Evolutionary conservation across 92 coral and sea anemone species (phyloP), one percentile per base, ranked within the genome.

Genomic region (Blastomussa wellsi): DNA sequence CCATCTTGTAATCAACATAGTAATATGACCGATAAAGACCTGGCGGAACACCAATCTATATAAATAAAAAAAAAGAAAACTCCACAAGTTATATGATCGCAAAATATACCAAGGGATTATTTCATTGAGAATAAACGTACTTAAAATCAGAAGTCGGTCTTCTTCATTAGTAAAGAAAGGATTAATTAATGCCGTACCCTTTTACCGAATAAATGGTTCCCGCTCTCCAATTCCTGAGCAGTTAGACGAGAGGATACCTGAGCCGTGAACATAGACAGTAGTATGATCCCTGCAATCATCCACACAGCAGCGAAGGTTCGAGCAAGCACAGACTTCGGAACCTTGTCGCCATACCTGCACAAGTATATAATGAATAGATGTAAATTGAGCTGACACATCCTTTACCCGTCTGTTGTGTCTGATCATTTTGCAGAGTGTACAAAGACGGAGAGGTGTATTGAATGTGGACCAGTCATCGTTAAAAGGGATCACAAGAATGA

Each of bases 331-430:
- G 92, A 85, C 64, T 77, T 89, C 2, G 92, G 92, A 37, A 79
- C 69, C 67, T 89, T 89, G 80, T 89, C 92, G 7, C 92, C 92
- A 60, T 89, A 89, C 44, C 92, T 77, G 15, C 22, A n/a, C 53
- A 77, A 41, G n/a, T 33, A 31, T 12, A 68, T 17, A 36, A 29
- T 19, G 32, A 33, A 32, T 16, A 14, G 41, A 33, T 41, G 44
- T 41, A 41, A 41, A n/a, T n/a, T n/a, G n/a, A n/a, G n/a, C n/a
- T n/a, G n/a, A n/a, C n/a, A n/a, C n/a, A n/a, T n/a, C n/a, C n/a
- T n/a, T n/a, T n/a, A n/a, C n/a, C n/a, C n/a, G n/a, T n/a, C n/a
- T n/a, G n/a, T n/a, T n/a, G n/a, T n/a, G n/a, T n/a, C n/a, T n/a
- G n/a, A n/a, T n/a, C n/a, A n/a, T n/a, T n/a, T n/a, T n/a, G n/a